A percentile compares a stretch with the other conserved stretches of the same genome.
These are phyloP conservation scores for Yponomeuta cagnagella DNA, from an alignment of 2,888 invertebrate genomes.

Conservation along the genomic window DNA sequence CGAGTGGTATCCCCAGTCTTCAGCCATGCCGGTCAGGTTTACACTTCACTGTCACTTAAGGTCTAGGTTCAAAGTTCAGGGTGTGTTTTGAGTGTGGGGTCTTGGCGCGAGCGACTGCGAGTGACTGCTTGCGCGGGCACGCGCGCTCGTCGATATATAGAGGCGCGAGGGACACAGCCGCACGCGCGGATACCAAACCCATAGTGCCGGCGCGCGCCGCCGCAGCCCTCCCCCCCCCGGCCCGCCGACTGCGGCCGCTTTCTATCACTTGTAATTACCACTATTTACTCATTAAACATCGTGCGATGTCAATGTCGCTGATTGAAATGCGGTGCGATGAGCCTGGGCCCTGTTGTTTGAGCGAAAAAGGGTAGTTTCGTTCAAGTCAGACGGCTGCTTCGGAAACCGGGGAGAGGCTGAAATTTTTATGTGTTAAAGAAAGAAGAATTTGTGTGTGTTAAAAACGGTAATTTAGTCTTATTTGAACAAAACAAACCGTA, in stretches of 20 bases:
- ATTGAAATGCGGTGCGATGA: neutral
- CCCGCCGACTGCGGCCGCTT: neutral
- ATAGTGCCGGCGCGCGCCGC: slow-evolving; percentile 22
- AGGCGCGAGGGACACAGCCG: slow-evolving; percentile 24
- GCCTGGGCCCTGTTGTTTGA: neutral
- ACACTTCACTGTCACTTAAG: slow-evolving; percentile 4
- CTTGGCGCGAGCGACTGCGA: slow-evolving; percentile 63
- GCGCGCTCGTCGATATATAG: slow-evolving; percentile 26
- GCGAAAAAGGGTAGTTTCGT: neutral
- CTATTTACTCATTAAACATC: neutral
- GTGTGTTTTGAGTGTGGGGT: slow-evolving; percentile 31
- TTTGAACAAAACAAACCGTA: neutral
- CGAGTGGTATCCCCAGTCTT: slow-evolving; percentile 77
- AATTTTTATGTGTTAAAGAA: neutral
- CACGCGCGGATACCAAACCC: slow-evolving; percentile 17
- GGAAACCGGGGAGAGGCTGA: neutral
- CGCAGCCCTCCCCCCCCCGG: slow-evolving; percentile 19
- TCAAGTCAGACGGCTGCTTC: neutral
- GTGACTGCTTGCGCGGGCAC: slow-evolving; percentile 37
- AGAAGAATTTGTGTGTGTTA: too few species aligned
- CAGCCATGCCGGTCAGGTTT: slow-evolving; percentile 47
- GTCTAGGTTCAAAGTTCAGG: slow-evolving; percentile 2
- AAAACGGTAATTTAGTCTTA: neutral
- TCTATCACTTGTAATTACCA: slow-evolving; percentile 1
- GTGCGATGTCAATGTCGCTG: neutral